These are phyloP conservation scores for Solea solea DNA, from an alignment of 2,113 vertebrate genomes.

Conservation along the genomic window DNA sequence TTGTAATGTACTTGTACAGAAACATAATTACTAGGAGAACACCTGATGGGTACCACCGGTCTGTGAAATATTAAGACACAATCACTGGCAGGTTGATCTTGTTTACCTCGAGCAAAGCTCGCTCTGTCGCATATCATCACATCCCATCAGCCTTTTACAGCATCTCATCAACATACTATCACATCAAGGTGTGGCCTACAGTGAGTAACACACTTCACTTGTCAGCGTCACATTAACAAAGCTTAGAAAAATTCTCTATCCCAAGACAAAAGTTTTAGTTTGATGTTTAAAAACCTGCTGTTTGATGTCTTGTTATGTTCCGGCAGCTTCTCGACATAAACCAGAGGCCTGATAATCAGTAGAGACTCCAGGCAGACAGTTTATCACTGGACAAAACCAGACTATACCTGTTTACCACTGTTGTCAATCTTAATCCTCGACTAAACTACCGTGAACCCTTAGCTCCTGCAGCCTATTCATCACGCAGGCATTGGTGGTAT, in stretches of 20 bases:
- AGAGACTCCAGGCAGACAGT: not conserved
- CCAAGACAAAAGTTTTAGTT: too few relatives aligned
- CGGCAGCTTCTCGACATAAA: not conserved
- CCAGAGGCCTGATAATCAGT: not conserved
- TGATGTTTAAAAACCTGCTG: too few relatives aligned
- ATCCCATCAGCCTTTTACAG: too few relatives aligned
- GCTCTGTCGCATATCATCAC: not conserved
- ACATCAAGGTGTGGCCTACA: too few relatives aligned
- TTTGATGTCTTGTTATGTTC: not conserved
- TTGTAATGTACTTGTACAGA: not conserved
- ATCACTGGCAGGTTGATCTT: not conserved
- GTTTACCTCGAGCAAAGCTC: not conserved
- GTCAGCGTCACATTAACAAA: too few relatives aligned
- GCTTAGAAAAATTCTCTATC: too few relatives aligned
- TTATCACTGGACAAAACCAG: not conserved
- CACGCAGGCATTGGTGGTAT: not conserved
- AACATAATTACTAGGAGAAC: not conserved
- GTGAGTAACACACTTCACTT: too few relatives aligned
- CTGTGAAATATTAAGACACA: not conserved
- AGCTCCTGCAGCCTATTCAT: not conserved
- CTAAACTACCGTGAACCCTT: too few relatives aligned
- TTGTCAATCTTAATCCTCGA: not conserved
- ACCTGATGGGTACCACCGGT: not conserved
- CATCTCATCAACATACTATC: too few relatives aligned
- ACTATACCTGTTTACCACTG: not conserved